Conservation (phyloP, 2,888 invertebrate species). For the Leistus spinibarbis region DNA sequence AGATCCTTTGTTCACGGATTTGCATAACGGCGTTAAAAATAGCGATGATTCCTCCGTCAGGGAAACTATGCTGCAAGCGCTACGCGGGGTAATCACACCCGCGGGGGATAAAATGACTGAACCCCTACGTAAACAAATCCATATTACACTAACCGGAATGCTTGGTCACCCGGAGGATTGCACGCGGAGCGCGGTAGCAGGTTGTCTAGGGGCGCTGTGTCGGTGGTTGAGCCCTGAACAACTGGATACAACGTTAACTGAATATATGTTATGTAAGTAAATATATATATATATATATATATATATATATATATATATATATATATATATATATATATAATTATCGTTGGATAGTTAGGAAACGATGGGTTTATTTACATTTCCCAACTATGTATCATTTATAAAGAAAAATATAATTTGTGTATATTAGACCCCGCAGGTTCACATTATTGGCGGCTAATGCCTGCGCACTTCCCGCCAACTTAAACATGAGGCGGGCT, state of each 20-base stretch:
- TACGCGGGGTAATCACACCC: constrained; percentile 81
- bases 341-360: no score
- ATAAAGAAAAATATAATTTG: no score
- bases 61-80: constrained; percentile 92
- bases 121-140: constrained; percentile 73
- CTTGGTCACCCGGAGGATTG: constrained; percentile 79
- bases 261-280: constrained; percentile 72
- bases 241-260: constrained; percentile 72
- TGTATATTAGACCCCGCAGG: no score
- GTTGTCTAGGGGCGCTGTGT: constrained; percentile 86
- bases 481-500: no score
- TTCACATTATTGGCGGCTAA: no score
- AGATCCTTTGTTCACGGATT: constrained; percentile 93
- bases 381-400: no score
- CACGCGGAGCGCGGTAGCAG: constrained; percentile 81
- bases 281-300: background rate
- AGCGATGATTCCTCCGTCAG: constrained; percentile 85
- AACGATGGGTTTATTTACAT: no score
- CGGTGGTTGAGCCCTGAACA: constrained; percentile 77
- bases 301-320: no score
- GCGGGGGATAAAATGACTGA: constrained; percentile 91
- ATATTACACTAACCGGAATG: constrained; percentile 70
- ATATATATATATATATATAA: no score
- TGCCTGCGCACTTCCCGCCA: no score
- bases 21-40: constrained; percentile 83